Percentiles rank a stretch among this genome's conserved stretches.
These are phyloP conservation scores for Myotis planiceps DNA, from an alignment of 2,797 vertebrate species.

Conservation along the genomic window DNA sequence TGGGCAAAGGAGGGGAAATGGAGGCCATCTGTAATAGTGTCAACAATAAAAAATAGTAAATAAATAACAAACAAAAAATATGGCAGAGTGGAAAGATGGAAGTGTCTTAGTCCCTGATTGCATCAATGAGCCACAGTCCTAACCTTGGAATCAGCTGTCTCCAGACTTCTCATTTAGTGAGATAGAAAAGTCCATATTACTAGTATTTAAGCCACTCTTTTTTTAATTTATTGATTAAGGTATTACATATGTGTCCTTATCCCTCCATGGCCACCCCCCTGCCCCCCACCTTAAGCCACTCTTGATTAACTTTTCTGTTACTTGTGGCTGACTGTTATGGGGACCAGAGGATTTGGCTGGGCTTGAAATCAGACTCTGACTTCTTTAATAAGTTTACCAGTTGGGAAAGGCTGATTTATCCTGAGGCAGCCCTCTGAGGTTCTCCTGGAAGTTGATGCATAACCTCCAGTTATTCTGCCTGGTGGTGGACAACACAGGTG, in stretches of 20 bases:
- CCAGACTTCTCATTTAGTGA: neutral
- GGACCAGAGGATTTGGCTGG: neutral
- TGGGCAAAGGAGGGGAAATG: neutral
- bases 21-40: neutral
- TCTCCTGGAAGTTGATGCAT: neutral
- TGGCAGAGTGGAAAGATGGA: neutral
- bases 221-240: no score
- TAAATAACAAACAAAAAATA: neutral
- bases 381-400: neutral
- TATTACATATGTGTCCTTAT: no score
- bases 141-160: neutral
- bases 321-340: neutral
- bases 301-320: conserved; percentile 9
- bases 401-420: neutral
- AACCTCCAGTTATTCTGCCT: neutral
- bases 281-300: neutral
- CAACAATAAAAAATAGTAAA: neutral
- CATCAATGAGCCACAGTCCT: neutral
- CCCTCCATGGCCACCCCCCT: no score
- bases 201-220: neutral
- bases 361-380: neutral
- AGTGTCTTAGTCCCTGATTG: neutral
- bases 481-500: neutral
- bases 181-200: neutral
- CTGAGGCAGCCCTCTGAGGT: neutral